phyloP scores from a whole-genome alignment of 2,113 vertebrate genomes.

The Sinocyclocheilus grahami region DNA sequence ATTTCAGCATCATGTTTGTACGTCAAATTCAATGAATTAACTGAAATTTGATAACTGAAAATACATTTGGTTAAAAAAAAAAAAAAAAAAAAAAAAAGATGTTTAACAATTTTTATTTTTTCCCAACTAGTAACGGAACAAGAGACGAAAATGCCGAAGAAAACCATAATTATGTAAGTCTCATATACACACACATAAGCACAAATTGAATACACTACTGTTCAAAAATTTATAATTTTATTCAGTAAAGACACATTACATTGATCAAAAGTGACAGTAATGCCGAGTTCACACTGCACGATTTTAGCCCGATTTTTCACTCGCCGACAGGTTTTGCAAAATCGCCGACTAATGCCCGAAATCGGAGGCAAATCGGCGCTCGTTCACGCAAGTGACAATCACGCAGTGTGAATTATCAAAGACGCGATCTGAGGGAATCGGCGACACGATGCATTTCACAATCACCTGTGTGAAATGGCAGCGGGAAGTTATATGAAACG shows the following conservation, averaged over 20 bases:
- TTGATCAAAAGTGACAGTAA: background rate
- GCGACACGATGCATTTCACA: no score
- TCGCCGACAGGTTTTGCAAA: no score
- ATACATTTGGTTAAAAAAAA: background rate
- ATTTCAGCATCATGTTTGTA: no score
- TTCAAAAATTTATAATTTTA: background rate
- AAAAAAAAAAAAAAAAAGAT: background rate
- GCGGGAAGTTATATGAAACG: no score
- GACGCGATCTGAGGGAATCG: no score
- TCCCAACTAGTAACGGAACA: conserved; percentile 93
- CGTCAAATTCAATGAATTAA: background rate
- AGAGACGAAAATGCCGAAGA: conserved; percentile 96
- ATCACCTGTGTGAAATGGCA: no score
- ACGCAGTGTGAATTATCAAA: no score
- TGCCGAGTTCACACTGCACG: no score
- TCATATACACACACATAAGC: background rate
- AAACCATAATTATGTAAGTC: conserved; percentile 99
- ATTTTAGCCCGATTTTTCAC: no score
- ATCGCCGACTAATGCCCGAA: no score
- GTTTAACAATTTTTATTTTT: conserved; percentile 28
- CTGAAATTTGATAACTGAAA: background rate
- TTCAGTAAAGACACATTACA: background rate
- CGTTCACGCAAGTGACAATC: no score
- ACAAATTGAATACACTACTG: background rate
- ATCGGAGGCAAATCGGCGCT: no score